Evolutionary conservation across 2,797 vertebrate species (phyloP).

Genomic region (Lepilemur septentrionalis): DNA sequence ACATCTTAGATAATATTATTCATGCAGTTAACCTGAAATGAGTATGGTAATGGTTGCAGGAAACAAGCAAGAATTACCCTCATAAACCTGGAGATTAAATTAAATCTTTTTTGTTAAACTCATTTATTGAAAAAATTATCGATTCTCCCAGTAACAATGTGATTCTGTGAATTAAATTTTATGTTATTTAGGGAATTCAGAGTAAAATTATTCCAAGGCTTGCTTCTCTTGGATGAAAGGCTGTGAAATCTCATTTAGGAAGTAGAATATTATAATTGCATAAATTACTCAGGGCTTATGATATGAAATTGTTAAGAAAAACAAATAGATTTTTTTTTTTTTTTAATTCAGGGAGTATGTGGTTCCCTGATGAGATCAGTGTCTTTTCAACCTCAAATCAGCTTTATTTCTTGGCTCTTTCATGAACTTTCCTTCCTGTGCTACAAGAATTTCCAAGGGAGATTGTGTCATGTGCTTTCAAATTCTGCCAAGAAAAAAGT

Average conservation of each 20-base stretch:
- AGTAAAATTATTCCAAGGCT: constrained; percentile 60
- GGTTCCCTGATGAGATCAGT: background rate
- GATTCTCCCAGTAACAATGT: constrained; percentile 62
- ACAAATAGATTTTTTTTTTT: background rate
- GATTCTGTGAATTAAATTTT: constrained; percentile 59
- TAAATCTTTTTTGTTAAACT: constrained; percentile 74
- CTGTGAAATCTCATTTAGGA: constrained; percentile 58
- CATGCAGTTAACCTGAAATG: constrained; percentile 63
- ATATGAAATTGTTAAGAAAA: constrained; percentile 38
- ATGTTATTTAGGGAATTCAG: constrained; percentile 57
- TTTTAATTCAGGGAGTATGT: constrained; percentile 18
- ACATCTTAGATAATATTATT: constrained; percentile 55
- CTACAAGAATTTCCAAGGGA: background rate
- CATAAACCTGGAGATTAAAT: constrained; percentile 70
- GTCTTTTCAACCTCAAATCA: constrained; percentile 35
- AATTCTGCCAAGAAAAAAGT: constrained; percentile 4
- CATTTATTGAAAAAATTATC: constrained; percentile 64
- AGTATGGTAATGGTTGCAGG: constrained; percentile 46
- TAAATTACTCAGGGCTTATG: constrained; percentile 47
- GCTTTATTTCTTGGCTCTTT: constrained; percentile 50
- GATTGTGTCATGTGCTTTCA: background rate
- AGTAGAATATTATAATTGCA: constrained; percentile 54
- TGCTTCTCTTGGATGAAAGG: constrained; percentile 58
- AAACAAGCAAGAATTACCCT: constrained; percentile 63
- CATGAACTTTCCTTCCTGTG: background rate